Evolutionary conservation across 2,888 invertebrate species (phyloP), one percentile per base, ranked within the genome.

Genomic region (Limnephilus lunatus): DNA sequence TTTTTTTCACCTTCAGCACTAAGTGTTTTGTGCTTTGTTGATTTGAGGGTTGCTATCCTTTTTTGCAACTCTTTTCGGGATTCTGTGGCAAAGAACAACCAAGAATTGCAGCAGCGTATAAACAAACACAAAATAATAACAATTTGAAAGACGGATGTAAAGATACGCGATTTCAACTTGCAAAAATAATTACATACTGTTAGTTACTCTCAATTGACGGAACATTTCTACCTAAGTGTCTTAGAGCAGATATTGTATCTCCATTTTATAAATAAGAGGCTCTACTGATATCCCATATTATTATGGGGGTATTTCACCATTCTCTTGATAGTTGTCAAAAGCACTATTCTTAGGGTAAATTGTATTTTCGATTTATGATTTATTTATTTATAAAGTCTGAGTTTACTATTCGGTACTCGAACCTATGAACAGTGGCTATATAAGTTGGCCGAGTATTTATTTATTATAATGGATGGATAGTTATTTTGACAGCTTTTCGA

Each of bases 1-100:
- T 11, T 90, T 89, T 89, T 90, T 39, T 90, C 90, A 90, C 90
- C 82, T 11, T 11, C 15, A 82, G 90, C 90, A 90, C 90, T 30
- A 44, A n/a, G 3, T 90, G n/a, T 90, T 90, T 90, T 90, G 90
- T 82, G 90, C 90, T 81, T 90, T 44, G 19, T 90, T 32, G 15
- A 3, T 85, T 53, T 89, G 53, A 35, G n/a, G 25, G 15, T 48
- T 32, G 44, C 82, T 90, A 5, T 82, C 44, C 68, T 90, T 90
- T 90, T 90, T 90, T 90, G 90, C 82, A 81, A 48, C 90, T n/a
- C 25, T 81, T 81, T 81, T 89, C 25, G 25, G 25, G 68, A 68
- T 68, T n/a, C n/a, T 68, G 68, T 68, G 68, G 25, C n/a, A 9
- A 68, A 68, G 25, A n/a, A 68, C 68, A 68, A n/a, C 68, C 68